Evolutionary conservation across 2,888 invertebrate species (phyloP), one percentile per base, ranked within the genome.

Genomic region (Lasioglossum lativentre): DNA sequence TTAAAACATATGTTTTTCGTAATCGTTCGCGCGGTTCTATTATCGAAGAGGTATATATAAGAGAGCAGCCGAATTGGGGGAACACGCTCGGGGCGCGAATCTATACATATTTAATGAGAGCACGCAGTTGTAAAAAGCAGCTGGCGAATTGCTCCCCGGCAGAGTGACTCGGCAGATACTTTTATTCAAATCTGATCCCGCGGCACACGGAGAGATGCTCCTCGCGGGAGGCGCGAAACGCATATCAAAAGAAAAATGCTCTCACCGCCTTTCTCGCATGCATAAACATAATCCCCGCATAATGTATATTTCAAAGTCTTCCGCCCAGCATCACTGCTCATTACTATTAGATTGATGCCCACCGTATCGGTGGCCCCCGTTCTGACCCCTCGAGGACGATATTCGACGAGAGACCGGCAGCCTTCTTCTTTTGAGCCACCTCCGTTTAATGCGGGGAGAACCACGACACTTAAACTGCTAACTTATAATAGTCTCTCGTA

Each of bases 31-130:
- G 89, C 90, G 89, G 91, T 91, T 91, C 90, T 87, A 92, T 92
- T 92, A 92, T 91, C 85, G 86, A 75, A 40, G 78, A 80, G 56
- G 78, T 30, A 71, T 68, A 71, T 68, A 71, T 52, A 81, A 85
- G 81, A 75, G 86, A 83, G 80, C 76, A 38, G 83, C 83, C 87
- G 89, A 88, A 88, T 90, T 86, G 85, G 86, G 88, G 87, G 89
- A 87, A 75, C 83, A 83, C 56, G 84, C 89, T 82, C 85, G 85
- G 90, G 89, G 92, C 83, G 90, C 91, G 92, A 94, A 91, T 88
- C 95, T 95, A 95, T 95, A 95, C 95, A 95, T 95, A 95, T 95
- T 95, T 95, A 95, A 95, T 95, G 94, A 95, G 94, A 90, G 90
- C 92, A 89, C 91, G 91, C 92, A 92, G 93, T 93, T 93, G 93